Evolutionary conservation across 2,797 vertebrate genomes (phyloP).

Genomic region (Microchirus variegatus): DNA sequence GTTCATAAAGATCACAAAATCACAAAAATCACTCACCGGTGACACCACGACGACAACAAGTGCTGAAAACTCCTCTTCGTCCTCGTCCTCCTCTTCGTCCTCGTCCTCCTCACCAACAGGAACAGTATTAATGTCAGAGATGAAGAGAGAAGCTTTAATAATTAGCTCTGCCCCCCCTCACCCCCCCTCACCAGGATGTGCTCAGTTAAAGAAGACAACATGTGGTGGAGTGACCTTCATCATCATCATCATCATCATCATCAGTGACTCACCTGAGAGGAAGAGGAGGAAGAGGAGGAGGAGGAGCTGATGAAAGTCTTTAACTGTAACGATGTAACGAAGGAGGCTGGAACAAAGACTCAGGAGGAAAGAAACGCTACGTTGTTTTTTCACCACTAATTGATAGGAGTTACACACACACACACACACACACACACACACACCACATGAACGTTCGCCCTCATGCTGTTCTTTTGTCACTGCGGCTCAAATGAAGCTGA

Average conservation of each 20-base stretch:
- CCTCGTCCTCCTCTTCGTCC: too few relatives aligned
- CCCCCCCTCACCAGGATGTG: conserved; percentile 77
- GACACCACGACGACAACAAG: conserved; percentile 17
- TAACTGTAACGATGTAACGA: too few relatives aligned
- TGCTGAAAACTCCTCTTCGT: conserved; percentile 18
- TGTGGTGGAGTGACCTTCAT: conserved; percentile 81
- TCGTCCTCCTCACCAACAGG: conserved; percentile 34
- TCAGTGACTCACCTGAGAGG: conserved; percentile 26
- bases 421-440: too few relatives aligned
- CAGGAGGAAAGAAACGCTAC: conserved; percentile 17
- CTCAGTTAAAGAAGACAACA: conserved; percentile 75
- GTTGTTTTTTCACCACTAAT: conserved; percentile 37
- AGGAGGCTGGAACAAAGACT: conserved; percentile 13
- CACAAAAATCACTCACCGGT: conserved; percentile 75
- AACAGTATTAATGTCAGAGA: conserved; percentile 63
- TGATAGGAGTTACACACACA: too few relatives aligned
- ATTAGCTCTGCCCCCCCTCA: conserved; percentile 81
- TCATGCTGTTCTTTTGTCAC: too few relatives aligned
- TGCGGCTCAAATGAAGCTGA: too few relatives aligned
- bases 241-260: conserved; percentile 1
- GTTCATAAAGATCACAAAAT: too few relatives aligned
- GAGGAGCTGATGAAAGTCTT: too few relatives aligned
- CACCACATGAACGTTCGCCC: too few relatives aligned
- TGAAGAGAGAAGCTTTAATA: conserved; percentile 70
- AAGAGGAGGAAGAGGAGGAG: too few relatives aligned